Evolutionary conservation across 2,113 vertebrate genomes (phyloP), one percentile per base, ranked within the genome.

Genomic region (Tetrao urogallus): DNA sequence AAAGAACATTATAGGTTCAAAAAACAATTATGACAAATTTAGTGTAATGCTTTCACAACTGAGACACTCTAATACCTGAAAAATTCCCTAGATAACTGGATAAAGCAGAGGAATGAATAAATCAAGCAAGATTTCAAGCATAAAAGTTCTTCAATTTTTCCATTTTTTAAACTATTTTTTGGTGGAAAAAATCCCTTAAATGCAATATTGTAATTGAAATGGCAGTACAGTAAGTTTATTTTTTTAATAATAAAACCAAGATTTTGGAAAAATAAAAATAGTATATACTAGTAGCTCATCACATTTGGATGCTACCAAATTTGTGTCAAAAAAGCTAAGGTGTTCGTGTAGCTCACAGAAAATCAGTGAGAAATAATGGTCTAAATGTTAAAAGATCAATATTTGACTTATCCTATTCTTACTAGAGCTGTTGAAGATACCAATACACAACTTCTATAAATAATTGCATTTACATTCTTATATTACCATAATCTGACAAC

Each of bases 371-470:
- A 82, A 82, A 56, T n/a, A 76, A 50, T 45, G 32, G 27, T 70
- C 9, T 57, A 81, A 73, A 78, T 56, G 8, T 45, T 83, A 86
- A 78, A 61, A 75, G 27, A 66, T 36, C 1, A 9, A 11, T 12
- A 77, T 38, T 66, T 82, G 65, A 80, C 47, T 76, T 60, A 70
- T 15, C 88, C 20, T 71, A 27, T 15, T 71, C 58, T 66, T 67
- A 88, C 15, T 34, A 60, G 60, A 93, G 28, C 32, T 87, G 92
- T 17, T 78, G 72, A 89, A 93, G 48, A 82, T 42, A 84, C 34
- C 73, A 80, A 69, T 92, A 97, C 58, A 89, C 16, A 78, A 86
- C 84, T 94, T 83, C 77, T 70, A 56, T 63, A 15, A 93, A 93
- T 20, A 93, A 78, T 70, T 77, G 45, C 8, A 47, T 82, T 63